These are phyloP conservation scores for Coenonympha glycerion DNA, from an alignment of 2,888 invertebrate species.

Conservation along the genomic window DNA sequence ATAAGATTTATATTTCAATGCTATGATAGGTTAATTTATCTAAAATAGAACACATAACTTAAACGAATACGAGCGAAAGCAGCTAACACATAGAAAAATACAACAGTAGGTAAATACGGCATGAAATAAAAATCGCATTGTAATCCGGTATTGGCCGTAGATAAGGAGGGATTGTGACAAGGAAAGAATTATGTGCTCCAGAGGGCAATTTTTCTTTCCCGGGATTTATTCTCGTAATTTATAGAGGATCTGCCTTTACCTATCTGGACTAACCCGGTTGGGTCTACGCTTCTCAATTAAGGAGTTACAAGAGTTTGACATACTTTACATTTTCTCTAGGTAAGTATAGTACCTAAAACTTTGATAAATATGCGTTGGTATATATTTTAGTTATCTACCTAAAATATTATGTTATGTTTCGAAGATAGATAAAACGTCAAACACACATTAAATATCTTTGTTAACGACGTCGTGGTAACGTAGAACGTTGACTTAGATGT, in stretches of 20 bases:
- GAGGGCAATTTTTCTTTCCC: conserved; percentile 76
- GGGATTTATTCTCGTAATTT: conserved; percentile 76
- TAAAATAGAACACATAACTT: neutral
- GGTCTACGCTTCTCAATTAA: conserved; percentile 61
- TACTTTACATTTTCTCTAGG: conserved; percentile 9
- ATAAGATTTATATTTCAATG: too few species aligned
- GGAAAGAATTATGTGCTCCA: conserved; percentile 77
- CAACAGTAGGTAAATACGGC: conserved; percentile 52
- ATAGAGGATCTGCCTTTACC: conserved; percentile 75
- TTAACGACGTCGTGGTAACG: too few species aligned
- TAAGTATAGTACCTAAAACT: conserved; percentile 5
- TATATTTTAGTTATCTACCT: too few species aligned
- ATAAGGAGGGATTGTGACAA: conserved; percentile 76
- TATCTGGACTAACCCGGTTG: conserved; percentile 72
- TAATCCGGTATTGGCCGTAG: conserved; percentile 76
- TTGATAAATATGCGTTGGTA: too few species aligned
- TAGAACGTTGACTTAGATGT: too few species aligned
- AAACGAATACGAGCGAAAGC: conserved; percentile 24
- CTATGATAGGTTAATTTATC: too few species aligned
- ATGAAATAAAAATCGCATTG: conserved; percentile 75
- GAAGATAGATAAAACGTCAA: too few species aligned
- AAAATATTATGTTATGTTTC: too few species aligned
- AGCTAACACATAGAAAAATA: conserved; percentile 31
- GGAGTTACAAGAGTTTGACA: conserved; percentile 48
- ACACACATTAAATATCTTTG: too few species aligned